Evolutionary conservation across 2,797 vertebrate genomes (phyloP).

Genomic region (Amphiprion clarkii): DNA sequence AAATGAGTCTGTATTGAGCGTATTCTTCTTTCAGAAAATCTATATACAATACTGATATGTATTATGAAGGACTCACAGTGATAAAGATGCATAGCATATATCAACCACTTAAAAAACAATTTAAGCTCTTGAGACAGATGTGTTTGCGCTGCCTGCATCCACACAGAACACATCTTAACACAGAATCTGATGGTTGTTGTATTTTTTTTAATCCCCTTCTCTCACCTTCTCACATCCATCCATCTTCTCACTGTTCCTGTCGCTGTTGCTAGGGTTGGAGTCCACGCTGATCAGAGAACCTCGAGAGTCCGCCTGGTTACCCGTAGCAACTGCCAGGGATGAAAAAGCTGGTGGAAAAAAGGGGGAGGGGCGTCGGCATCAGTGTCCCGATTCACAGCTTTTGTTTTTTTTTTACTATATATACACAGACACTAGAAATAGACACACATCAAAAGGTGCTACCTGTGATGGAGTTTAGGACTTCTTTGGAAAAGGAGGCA

Average conservation of each 20-base stretch:
- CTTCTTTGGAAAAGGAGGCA: constrained; percentile 97
- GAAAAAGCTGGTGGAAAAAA: constrained; percentile 91
- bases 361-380: constrained; percentile 30
- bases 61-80: not conserved
- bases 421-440: constrained; percentile 10
- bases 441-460: constrained; percentile 29
- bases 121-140: not conserved
- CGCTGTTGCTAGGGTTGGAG: constrained; percentile 96
- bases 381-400: constrained; percentile 42
- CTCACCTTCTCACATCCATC: constrained; percentile 97
- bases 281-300: constrained; percentile 97
- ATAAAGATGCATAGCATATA: not conserved
- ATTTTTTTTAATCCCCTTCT: not conserved
- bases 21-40: not conserved
- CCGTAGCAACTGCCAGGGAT: constrained; percentile 95
- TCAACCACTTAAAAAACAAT: not conserved
- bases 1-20: not conserved
- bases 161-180: not conserved
- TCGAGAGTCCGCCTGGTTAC: constrained; percentile 96
- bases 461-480: constrained; percentile 99
- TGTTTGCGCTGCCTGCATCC: not conserved
- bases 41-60: not conserved
- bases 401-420: constrained; percentile 12
- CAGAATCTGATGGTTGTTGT: not conserved
- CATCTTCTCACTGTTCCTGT: constrained; percentile 95